phyloP scores from a whole-genome alignment of 2,888 invertebrate genomes.

The Leptinotarsa tumamoca region DNA sequence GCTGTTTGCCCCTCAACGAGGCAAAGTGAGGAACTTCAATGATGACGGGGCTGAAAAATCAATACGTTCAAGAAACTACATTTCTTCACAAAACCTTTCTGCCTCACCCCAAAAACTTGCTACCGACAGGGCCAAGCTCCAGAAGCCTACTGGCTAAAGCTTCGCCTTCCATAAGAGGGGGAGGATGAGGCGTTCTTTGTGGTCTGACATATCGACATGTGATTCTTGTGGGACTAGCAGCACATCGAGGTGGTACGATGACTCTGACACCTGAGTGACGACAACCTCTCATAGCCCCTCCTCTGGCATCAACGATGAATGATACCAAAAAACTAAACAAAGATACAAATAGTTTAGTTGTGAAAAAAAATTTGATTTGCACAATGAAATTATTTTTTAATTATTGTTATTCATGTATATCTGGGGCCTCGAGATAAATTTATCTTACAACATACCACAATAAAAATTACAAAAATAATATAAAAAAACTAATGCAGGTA shows the following conservation, averaged over 20 bases:
- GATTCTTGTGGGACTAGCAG: constrained; percentile 94
- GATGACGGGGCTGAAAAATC: constrained; percentile 81
- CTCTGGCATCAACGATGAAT: constrained; percentile 98
- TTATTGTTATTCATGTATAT: too few species aligned
- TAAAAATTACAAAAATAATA: too few species aligned
- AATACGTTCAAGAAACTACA: constrained; percentile 9
- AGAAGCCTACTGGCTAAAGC: constrained; percentile 94
- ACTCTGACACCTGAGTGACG: constrained; percentile 97
- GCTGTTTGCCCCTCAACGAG: constrained; percentile 90
- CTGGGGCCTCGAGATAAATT: too few species aligned
- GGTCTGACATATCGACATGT: constrained; percentile 92
- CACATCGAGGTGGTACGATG: constrained; percentile 96
- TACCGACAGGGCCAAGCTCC: constrained; percentile 95
- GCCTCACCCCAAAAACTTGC: constrained; percentile 92
- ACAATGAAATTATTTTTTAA: too few species aligned
- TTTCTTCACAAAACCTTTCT: not conserved
- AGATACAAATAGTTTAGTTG: not conserved
- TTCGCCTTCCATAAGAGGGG: constrained; percentile 98
- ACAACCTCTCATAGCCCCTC: constrained; percentile 99
- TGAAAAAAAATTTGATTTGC: too few species aligned
- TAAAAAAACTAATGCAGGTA: too few species aligned
- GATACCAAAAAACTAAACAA: constrained; percentile 93
- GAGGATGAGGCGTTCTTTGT: constrained; percentile 82
- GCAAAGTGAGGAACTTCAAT: constrained; percentile 99
- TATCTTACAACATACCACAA: too few species aligned